Evolutionary conservation across 2,113 vertebrate genomes (phyloP), one percentile per base, ranked within the genome.

Genomic region (Gymnocephalus cernua): DNA sequence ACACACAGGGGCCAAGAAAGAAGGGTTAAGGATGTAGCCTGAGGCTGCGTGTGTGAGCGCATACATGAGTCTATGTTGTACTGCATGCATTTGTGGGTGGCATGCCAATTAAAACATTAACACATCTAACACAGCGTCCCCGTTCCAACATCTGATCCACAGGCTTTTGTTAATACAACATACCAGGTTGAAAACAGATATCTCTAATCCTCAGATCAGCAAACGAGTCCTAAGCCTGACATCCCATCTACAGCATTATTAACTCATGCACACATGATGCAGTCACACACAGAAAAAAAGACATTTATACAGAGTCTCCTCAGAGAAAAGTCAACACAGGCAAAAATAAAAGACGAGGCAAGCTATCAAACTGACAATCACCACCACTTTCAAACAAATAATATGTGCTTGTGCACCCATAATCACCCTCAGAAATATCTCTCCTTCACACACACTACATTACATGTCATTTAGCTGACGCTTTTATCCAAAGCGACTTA

Each of bases 311-410:
- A 50, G 35, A 56, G 13, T 58, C 27, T 89, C 83, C 86, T 75
- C 65, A 72, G 86, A 87, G 83, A 86, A 85, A 85, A 80, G 62
- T 69, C 77, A 56, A 78, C 79, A 79, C 44, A 75, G 81, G 87
- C 18, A 75, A 89, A 90, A 82, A 89, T 73, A 77, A 90, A 86
- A 86, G 84, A 80, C 0, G 4, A 23, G 48, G 48, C 47, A 35
- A 68, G 48, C 66, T 53, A 68, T 68, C 48, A 69, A 38, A 69
- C 66, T 53, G 79, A 58, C 76, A 83, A 69, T 88, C 91, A 73
- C 80, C 90, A 72, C 63, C 64, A 80, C 83, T 85, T 83, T 88
- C 81, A 89, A 88, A 90, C 72, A 92, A 91, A 90, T 86, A 90
- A 88, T 86, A 89, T 81, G 78, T 75, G 80, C 81, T 32, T 73